Conservation (phyloP, 30 jellyfish, hydroid and myxozoan genomes). For the Pelagia noctiluca region DNA sequence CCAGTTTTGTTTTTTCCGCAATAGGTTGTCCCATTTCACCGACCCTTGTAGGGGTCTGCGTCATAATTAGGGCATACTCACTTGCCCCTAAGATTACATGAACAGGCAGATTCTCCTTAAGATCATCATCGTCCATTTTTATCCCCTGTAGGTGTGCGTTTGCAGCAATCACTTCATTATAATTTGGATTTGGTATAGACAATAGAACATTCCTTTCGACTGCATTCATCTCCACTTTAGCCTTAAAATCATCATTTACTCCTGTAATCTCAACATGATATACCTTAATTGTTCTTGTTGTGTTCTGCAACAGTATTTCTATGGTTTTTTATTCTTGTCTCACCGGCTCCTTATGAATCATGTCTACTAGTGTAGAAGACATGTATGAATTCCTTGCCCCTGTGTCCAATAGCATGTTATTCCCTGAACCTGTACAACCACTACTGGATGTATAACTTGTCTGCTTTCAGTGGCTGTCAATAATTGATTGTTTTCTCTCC, state of each 20-base stretch:
- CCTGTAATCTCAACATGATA: constrained; percentile 33
- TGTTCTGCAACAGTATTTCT: constrained; percentile 56
- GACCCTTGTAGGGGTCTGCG: constrained; percentile 63
- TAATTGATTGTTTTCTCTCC: constrained; percentile 16
- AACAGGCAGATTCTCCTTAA: constrained; percentile 31
- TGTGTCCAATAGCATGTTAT: constrained; percentile 55
- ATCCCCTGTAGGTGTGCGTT: constrained; percentile 74
- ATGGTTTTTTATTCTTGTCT: constrained; percentile 63
- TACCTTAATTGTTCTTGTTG: constrained; percentile 36
- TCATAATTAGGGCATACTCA: constrained; percentile 44
- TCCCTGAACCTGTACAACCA: constrained; percentile 46
- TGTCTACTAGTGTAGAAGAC: constrained; percentile 54
- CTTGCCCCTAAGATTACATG: constrained; percentile 70
- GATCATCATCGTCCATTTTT: constrained; percentile 50
- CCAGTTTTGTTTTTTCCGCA: constrained; percentile 82
- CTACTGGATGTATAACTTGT: constrained; percentile 36
- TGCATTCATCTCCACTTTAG: constrained; percentile 34
- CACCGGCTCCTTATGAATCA: constrained; percentile 45
- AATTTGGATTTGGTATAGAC: constrained; percentile 51
- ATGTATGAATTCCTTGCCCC: constrained; percentile 55
- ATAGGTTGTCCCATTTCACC: constrained; percentile 75
- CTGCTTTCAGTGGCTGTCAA: constrained; percentile 39
- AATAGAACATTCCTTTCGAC: constrained; percentile 52
- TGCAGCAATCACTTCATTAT: constrained; percentile 21
- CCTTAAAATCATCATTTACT: constrained; percentile 1